phyloP scores from a whole-genome alignment of 2,797 vertebrate species.

The Oreochromis grahami region DNA sequence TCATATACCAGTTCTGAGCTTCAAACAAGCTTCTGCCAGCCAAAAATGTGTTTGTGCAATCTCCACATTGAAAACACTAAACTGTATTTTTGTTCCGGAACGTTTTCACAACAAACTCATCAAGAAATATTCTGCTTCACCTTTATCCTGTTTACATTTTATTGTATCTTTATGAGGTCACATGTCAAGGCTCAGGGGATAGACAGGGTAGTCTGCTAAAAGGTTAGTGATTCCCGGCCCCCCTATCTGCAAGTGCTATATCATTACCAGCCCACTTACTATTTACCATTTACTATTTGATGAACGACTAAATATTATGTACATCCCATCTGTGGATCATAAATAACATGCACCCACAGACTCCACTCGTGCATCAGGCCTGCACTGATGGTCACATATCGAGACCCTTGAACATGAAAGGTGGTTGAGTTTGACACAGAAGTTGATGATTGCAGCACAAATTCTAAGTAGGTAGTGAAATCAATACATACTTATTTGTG shows the following conservation, averaged over 20 bases:
- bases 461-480: not conserved
- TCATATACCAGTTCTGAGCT: conserved; percentile 8
- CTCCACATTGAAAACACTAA: not conserved
- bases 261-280: not conserved
- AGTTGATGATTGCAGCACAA: not conserved
- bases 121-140: not conserved
- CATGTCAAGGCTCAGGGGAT: not conserved
- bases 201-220: not conserved
- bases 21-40: not conserved
- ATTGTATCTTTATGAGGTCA: not conserved
- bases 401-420: not conserved
- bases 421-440: not conserved
- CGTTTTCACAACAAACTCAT: not conserved
- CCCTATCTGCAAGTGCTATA: not conserved
- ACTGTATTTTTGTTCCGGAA: not conserved
- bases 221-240: not conserved
- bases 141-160: not conserved
- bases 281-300: not conserved
- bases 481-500: not conserved
- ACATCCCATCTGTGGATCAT: not conserved
- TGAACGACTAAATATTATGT: not conserved
- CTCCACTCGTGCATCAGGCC: not conserved
- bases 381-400: not conserved
- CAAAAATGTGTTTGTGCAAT: not conserved
- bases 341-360: not conserved